A percentile compares a stretch with the other conserved stretches of the same genome.
phyloP scores from a whole-genome alignment of 2,888 invertebrate species.

The Agrilus biguttatus region DNA sequence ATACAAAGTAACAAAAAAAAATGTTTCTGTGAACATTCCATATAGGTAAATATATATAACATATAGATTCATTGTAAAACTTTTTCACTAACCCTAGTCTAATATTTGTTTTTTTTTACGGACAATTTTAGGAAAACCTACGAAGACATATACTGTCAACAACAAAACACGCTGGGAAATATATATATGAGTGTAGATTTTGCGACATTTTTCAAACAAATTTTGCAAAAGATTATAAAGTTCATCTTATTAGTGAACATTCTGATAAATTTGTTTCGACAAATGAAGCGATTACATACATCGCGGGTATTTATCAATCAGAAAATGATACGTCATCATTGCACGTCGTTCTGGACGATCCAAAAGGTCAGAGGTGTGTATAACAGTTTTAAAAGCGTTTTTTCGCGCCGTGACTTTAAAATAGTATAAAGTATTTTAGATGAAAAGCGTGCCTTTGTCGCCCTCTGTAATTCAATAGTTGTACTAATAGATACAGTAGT shows the following conservation, averaged over 20 bases:
- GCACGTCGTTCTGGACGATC: slow-evolving; percentile 4
- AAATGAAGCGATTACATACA: slow-evolving; percentile 35
- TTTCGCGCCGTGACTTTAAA: too few species aligned
- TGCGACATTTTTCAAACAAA: slow-evolving; percentile 48
- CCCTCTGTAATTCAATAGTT: too few species aligned
- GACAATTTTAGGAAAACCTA: slow-evolving; percentile 58
- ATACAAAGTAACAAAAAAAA: too few species aligned
- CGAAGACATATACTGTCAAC: slow-evolving; percentile 74
- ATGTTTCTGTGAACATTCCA: too few species aligned
- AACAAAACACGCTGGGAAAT: slow-evolving; percentile 61
- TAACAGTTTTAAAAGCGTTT: too few species aligned
- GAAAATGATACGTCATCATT: slow-evolving; percentile 20
- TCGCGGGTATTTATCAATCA: slow-evolving; percentile 34
- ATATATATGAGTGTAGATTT: slow-evolving; percentile 61
- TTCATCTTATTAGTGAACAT: slow-evolving; percentile 47
- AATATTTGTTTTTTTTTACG: not conserved
- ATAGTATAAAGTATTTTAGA: too few species aligned
- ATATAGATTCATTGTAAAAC: too few species aligned
- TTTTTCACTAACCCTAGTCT: too few species aligned
- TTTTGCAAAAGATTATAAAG: slow-evolving; percentile 49
- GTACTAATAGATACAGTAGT: too few species aligned
- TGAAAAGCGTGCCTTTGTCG: too few species aligned
- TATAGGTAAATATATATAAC: too few species aligned
- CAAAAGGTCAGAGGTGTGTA: slow-evolving; percentile 5
- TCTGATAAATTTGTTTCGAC: slow-evolving; percentile 35